Percentiles rank a stretch among this genome's conserved stretches.
Conservation (phyloP, 1,140 invertebrate species). For the Dendroctonus ponderosae region DNA sequence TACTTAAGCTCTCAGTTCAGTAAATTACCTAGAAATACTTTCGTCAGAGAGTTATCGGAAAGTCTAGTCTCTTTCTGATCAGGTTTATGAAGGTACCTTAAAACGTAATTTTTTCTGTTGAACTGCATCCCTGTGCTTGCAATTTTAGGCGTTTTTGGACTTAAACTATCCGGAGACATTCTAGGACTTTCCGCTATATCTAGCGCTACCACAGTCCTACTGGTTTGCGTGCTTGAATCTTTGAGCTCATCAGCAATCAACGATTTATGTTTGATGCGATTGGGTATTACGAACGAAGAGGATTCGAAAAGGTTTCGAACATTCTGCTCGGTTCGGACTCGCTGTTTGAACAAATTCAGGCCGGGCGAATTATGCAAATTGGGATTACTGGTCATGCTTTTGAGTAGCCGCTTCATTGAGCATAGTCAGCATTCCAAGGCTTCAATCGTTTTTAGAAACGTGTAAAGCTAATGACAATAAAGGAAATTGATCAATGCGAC, state of each 20-base stretch:
- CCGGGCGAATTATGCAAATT: slow-evolving; percentile 11
- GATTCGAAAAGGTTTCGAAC: slow-evolving; percentile 20
- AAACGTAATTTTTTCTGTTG: slow-evolving; percentile 21
- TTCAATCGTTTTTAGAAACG: no score
- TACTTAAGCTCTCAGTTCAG: neutral
- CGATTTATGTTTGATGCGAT: slow-evolving; percentile 1
- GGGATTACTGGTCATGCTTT: slow-evolving; percentile 22
- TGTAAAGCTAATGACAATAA: no score
- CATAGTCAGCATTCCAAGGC: no score
- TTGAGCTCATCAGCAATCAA: slow-evolving; percentile 17
- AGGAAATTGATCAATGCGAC: no score
- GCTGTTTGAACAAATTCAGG: neutral
- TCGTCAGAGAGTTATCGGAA: slow-evolving; percentile 24
- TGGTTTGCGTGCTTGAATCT: slow-evolving; percentile 40
- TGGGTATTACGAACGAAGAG: slow-evolving; percentile 18
- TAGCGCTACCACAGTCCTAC: slow-evolving; percentile 39
- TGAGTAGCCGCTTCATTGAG: slow-evolving; percentile 2
- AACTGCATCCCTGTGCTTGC: slow-evolving; percentile 4
- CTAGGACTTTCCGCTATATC: slow-evolving; percentile 14
- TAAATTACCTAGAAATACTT: slow-evolving; percentile 20
- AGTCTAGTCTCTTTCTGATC: neutral
- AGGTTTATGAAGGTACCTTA: slow-evolving; percentile 30
- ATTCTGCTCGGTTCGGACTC: slow-evolving; percentile 7
- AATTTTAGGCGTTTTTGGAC: slow-evolving; percentile 25
- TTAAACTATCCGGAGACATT: slow-evolving; percentile 41